Base-by-base conservation (phyloP, 2,797 vertebrate species). In the Craterocephalus amniculus region DNA sequence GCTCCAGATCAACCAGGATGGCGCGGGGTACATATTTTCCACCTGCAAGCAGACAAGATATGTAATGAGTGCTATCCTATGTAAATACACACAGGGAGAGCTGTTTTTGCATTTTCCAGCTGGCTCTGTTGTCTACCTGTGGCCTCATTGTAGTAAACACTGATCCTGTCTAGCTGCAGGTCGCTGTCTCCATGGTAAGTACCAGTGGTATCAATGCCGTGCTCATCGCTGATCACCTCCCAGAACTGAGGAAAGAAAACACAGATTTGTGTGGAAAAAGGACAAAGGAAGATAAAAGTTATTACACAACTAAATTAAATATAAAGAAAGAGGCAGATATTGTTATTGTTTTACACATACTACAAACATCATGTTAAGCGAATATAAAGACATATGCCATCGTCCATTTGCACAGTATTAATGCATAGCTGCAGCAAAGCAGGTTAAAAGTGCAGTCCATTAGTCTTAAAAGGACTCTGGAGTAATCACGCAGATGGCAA, bases 21-120 rank as follows among this genome's bases (percentile, higher is more conserved):
- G 97, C 97, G 0, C 97, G 93, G 63, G 97, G 97, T 4, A 99
- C 97, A 1, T 98, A 98, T 80, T 99, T 99, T 74, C 96, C 96
- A 91, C 96, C 97, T 99, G 90, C 45, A 78, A 83, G 58, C 2
- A 56, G 1, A n/a, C 20, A 26, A 54, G 49, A 74, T 1, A 6
- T 12, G 60, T 14, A 2, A 43, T 34, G 11, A 62, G 9, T 31
- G 10, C 29, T 6, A 45, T 34, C 35, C 24, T 16, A n/a, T 20
- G 4, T 12, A 2, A 20, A 26, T 31, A 38, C 6, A 26, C 48
- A 16, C 12, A n/a, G 6, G 27, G 27, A 43, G 2, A 35, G 12
- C 32, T 22, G 9, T 16, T 40, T 34, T 12, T 55, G 43, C 9
- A 32, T 36, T 4, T 12, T 27, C 0, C 3, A 24, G 24, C 6